A percentile compares a stretch with the other conserved stretches of the same genome.
Conservation (phyloP, 2,113 vertebrate species). For the Chionis minor region DNA sequence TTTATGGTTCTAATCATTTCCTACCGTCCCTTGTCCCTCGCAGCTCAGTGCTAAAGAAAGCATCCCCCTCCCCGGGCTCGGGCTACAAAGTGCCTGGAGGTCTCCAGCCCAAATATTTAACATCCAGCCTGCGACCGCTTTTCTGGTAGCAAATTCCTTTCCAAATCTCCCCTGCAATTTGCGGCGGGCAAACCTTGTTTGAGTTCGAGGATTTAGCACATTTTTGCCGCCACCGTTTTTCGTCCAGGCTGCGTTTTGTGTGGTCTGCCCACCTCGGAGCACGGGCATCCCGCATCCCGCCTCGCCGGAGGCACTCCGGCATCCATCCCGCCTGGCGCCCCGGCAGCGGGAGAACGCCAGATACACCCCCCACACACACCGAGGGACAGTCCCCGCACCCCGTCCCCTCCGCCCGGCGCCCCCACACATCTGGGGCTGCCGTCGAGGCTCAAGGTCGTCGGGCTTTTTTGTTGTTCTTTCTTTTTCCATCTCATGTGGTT, state of each 20-base stretch:
- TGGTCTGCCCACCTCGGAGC: constrained; percentile 30
- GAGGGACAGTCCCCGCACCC: not conserved
- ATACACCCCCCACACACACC: no score
- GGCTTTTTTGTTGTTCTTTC: not conserved
- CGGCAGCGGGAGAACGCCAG: fast-evolving
- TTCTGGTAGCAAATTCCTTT: constrained; percentile 56
- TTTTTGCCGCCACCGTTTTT: constrained; percentile 7
- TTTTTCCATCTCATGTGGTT: constrained; percentile 53
- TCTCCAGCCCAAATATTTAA: constrained; percentile 37
- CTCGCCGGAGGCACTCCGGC: not conserved
- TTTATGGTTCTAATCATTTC: constrained; percentile 1
- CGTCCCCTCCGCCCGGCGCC: fast-evolving
- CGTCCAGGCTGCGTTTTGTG: not conserved
- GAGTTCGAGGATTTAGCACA: constrained; percentile 47
- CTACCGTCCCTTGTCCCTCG: not conserved
- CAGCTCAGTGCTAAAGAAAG: not conserved
- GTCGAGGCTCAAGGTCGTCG: not conserved
- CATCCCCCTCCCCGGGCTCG: not conserved
- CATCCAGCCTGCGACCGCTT: not conserved
- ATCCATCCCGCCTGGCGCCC: not conserved
- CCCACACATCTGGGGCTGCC: not conserved
- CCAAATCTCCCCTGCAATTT: constrained; percentile 61
- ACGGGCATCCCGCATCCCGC: not conserved
- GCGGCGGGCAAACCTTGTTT: constrained; percentile 37
- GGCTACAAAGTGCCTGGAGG: not conserved